A percentile compares a stretch with the other conserved stretches of the same genome.
Evolutionary conservation across 2,888 invertebrate genomes (phyloP).

Genomic region (Athripsodes cinereus): DNA sequence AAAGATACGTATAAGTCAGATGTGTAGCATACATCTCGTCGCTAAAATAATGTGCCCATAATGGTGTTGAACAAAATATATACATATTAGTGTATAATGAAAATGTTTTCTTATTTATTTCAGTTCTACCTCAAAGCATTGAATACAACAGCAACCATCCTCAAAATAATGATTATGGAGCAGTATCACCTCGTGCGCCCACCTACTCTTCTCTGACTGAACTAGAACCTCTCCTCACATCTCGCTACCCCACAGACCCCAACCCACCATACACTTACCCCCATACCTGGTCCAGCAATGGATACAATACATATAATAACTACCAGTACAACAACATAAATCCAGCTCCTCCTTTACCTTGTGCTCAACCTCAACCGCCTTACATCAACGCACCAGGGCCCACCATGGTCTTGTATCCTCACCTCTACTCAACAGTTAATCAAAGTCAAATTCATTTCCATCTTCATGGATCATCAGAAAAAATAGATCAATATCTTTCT

Average conservation of each 20-base stretch:
- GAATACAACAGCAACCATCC: slow-evolving; percentile 36
- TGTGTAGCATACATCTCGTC: no score
- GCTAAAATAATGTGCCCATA: no score
- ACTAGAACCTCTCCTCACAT: slow-evolving; percentile 40
- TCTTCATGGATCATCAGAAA: slow-evolving; percentile 61
- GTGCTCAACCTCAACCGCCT: slow-evolving; percentile 51
- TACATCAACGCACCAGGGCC: slow-evolving; percentile 57
- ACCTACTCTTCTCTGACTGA: slow-evolving; percentile 42
- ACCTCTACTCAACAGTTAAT: slow-evolving; percentile 77
- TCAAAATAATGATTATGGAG: slow-evolving; percentile 15
- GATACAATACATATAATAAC: slow-evolving; percentile 59
- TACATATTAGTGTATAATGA: no score
- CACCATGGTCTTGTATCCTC: slow-evolving; percentile 70
- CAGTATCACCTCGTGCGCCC: slow-evolving; percentile 29
- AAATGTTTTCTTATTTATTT: not conserved
- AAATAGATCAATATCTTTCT: slow-evolving; percentile 59
- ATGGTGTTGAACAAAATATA: no score
- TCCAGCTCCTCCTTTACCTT: slow-evolving; percentile 42
- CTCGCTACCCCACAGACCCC: slow-evolving; percentile 35
- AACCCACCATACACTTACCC: slow-evolving; percentile 46
- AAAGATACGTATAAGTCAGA: no score
- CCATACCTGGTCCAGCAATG: slow-evolving; percentile 57
- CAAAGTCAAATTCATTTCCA: slow-evolving; percentile 84
- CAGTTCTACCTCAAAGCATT: slow-evolving; percentile 52
- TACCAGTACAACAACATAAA: slow-evolving; percentile 62